Conservation (phyloP, 2,888 invertebrate species). For the Tupiocoris notatus region DNA sequence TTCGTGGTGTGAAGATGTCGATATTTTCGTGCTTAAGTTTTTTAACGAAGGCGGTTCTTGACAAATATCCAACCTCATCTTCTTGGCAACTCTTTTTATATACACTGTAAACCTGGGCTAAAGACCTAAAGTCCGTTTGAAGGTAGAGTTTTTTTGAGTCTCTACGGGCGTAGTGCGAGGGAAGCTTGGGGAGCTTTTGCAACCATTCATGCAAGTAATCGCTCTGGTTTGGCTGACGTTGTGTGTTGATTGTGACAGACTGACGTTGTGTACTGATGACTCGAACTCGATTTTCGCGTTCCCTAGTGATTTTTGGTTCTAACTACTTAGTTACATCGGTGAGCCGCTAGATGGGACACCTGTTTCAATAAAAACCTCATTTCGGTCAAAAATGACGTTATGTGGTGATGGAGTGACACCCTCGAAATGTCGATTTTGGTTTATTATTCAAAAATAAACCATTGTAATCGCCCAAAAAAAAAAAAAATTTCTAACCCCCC, state of each 20-base stretch:
- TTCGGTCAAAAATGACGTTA: slow-evolving; percentile 3
- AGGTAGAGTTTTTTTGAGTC: too few species aligned
- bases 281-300: slow-evolving; percentile 1
- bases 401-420: too few species aligned
- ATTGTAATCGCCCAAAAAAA: too few species aligned
- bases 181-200: too few species aligned
- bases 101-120: not conserved
- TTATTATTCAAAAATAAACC: too few species aligned
- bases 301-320: not conserved
- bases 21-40: slow-evolving; percentile 10
- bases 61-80: slow-evolving; percentile 3
- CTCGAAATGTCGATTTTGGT: too few species aligned
- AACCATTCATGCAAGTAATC: too few species aligned
- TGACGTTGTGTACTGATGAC: slow-evolving; percentile 9
- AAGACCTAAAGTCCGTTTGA: not conserved
- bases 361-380: slow-evolving; percentile 8
- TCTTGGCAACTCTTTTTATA: not conserved
- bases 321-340: not conserved
- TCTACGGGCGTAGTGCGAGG: too few species aligned
- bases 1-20: slow-evolving; percentile 5
- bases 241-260: slow-evolving; percentile 16
- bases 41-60: not conserved
- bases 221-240: slow-evolving; percentile 22
- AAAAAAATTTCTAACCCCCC: too few species aligned
- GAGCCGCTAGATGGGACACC: too few species aligned